Evolutionary conservation across 1,140 invertebrate species (phyloP), one percentile per base, ranked within the genome.

Genomic region (Pseudomyrmex concolor): DNA sequence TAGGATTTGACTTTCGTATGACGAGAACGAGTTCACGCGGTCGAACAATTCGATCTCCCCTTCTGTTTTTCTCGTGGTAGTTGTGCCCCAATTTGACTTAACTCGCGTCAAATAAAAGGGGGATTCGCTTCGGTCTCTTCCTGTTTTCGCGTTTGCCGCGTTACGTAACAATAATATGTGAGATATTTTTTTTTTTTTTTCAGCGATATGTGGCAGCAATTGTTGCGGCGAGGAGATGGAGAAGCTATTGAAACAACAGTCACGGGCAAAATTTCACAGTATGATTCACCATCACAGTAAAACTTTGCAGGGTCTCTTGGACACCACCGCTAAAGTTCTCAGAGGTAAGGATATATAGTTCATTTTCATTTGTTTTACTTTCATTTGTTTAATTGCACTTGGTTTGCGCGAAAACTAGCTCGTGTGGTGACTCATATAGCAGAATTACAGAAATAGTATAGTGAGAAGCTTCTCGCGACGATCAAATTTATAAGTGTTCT

Each of bases 161-260:
- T 66, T 50, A 25, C 15, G 43, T 12, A 48, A 59, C 70, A 80
- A 80, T 70, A 80, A 71, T 10, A 71, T 10, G 43, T 3, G 66
- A 80, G 70, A 59, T 59, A 80, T 77, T 59, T 60, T 19, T 66
- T 34, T 55, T 34, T 55, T 22, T 62, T 68, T 91, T 90, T n/a
- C 83, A 93, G 93, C 92, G 67, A 94, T 95, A 78, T 96, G 96
- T 86, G 94, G 93, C 22, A 95, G 96, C 0, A 91, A 95, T 62
- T 96, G 96, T 89, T 96, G 96, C 91, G 94, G 94, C 63, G 91
- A 91, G 54, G 94, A 95, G 50, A 94, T 95, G 54, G 96, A 96
- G 89, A 87, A 92, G 54, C 92, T 93, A 19, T 91, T 96, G 50
- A 94, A 94, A 73, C 93, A 94, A 45, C 95, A 95, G 72, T 96